Conservation (phyloP, 2,113 vertebrate genomes). For the Calidris pugnax region DNA sequence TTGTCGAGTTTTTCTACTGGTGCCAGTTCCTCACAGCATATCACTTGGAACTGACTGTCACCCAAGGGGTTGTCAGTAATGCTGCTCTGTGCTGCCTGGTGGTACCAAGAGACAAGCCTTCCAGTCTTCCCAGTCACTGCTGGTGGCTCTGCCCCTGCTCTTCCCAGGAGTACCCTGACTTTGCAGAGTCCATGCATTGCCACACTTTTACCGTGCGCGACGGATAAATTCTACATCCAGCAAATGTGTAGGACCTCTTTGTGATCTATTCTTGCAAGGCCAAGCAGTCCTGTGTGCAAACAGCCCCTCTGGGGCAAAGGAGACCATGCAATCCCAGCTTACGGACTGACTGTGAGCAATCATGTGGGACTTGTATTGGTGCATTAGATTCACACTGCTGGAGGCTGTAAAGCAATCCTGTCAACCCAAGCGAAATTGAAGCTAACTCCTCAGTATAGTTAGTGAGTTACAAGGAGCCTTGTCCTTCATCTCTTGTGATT, state of each 20-base stretch:
- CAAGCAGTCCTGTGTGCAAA: neutral
- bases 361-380: neutral
- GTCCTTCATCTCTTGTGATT: neutral
- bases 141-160: neutral
- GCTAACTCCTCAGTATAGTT: neutral
- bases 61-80: neutral
- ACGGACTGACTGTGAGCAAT: neutral
- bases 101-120: neutral
- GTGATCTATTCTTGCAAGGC: neutral
- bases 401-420: neutral
- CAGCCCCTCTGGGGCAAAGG: neutral
- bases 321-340: neutral
- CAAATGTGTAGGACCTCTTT: neutral
- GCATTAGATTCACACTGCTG: neutral
- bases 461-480: neutral
- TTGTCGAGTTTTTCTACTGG: neutral
- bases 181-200: neutral
- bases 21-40: neutral
- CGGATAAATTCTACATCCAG: neutral
- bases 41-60: neutral
- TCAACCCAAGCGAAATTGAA: neutral
- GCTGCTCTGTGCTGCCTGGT: neutral
- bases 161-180: fast-evolving
- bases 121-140: neutral
- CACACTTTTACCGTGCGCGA: fast-evolving